Conservation (phyloP, 2,888 invertebrate species). For the Drosophila stalkeri region DNA sequence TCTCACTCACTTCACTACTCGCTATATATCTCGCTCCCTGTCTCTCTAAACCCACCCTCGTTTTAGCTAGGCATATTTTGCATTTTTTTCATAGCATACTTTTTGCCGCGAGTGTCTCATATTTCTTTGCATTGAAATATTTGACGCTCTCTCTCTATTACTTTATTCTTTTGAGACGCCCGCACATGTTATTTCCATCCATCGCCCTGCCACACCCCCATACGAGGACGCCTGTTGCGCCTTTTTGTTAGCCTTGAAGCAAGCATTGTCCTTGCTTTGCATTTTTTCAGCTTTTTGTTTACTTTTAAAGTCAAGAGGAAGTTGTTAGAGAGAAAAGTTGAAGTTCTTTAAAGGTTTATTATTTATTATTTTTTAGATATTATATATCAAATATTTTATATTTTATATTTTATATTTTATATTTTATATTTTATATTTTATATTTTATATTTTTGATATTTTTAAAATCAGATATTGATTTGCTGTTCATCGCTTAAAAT, state of each 20-base stretch:
- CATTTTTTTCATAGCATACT: conserved; percentile 63
- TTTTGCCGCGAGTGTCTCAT: conserved; percentile 44
- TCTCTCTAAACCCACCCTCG: conserved; percentile 41
- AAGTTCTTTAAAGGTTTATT: background rate
- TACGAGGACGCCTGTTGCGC: conserved; percentile 62
- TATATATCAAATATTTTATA: background rate
- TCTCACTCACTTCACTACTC: background rate
- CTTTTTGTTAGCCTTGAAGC: conserved; percentile 35
- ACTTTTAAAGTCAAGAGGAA: background rate
- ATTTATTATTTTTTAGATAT: background rate
- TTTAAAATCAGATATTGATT: no score
- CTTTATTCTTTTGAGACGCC: conserved; percentile 3
- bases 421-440: no score
- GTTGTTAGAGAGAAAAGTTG: background rate
- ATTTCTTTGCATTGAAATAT: conserved; percentile 28
- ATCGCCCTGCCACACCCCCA: background rate
- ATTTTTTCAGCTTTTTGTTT: conserved; percentile 13
- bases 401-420: background rate
- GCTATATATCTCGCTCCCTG: background rate
- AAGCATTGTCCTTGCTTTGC: conserved; percentile 37
- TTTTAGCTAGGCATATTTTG: conserved; percentile 29
- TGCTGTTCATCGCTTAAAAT: background rate
- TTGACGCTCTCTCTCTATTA: conserved; percentile 21
- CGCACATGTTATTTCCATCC: conserved; percentile 15
- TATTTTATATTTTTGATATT: no score